Base-by-base conservation (phyloP, 2,113 vertebrate genomes). In the Ciconia boyciana region DNA sequence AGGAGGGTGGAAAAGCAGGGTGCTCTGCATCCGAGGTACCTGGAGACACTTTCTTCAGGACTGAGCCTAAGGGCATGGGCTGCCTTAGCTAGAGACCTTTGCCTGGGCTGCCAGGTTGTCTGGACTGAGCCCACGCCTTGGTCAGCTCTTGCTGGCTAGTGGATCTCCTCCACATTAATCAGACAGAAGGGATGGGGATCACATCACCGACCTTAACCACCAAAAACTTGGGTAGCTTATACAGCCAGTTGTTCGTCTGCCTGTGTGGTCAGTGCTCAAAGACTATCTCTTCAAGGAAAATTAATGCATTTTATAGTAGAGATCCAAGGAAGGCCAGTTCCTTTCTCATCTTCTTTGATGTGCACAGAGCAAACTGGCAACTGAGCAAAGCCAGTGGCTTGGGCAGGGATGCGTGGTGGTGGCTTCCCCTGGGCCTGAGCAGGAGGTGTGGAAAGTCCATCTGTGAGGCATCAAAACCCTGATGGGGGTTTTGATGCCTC, bases 391-490 rank as follows among this genome's bases (percentile, higher is more conserved):
- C 22, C 48, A 20, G 48, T 41, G 82, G 10, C 39, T 51, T 28
- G 74, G 71, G 16, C 52, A 83, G 52, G 11, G 15, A 12, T 14
- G 3, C 0, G 2, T 36, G 48, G 11, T 62, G 69, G 51, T 41
- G 68, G 29, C 68, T 71, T 66, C 80, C 36, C 48, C 25, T 29
- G 57, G 43, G 58, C 58, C 36, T 34, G 78, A 92, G n/a, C 78
- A 87, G 72, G 64, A 92, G 74, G 43, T 62, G 77, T 64, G 69
- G 68, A 60, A 77, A 57, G 65, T 81, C 95, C 94, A 76, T 81
- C 93, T 97, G 96, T 66, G 94, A 97, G 93, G 80, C 46, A 84
- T 89, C 89, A 78, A 54, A 94, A 93, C 83, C 84, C 87, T 75
- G 43, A 71, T 39, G 94, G 95, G 39, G 39, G 39, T 39, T 39